These are phyloP conservation scores for Acromyrmex charruanus DNA, from an alignment of 1,140 invertebrate genomes.

Conservation along the genomic window DNA sequence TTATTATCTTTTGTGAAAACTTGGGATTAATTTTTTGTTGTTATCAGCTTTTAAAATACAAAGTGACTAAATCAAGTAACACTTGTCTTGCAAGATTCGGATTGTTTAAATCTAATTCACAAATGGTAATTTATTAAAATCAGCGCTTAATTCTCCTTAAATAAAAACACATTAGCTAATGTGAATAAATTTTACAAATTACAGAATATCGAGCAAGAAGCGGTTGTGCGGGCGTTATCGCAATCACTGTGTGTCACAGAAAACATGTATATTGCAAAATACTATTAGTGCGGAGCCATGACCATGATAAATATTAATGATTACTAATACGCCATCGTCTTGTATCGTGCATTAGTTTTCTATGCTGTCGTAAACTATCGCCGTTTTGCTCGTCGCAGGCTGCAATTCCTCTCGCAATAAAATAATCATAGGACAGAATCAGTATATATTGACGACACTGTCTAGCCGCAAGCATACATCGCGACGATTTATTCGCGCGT, in stretches of 20 bases:
- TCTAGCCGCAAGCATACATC: conserved; percentile 20
- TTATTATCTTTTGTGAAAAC: neutral
- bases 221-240: neutral
- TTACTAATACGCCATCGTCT: conserved; percentile 51
- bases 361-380: neutral
- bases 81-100: neutral
- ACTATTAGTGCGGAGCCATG: conserved; percentile 43
- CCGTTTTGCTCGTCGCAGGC: conserved; percentile 13
- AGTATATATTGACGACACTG: conserved; percentile 31
- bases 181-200: conserved; percentile 38
- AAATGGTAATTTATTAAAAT: conserved; percentile 19
- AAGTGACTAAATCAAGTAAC: neutral
- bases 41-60: neutral
- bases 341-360: conserved; percentile 49
- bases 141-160: neutral
- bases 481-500: conserved; percentile 42
- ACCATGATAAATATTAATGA: conserved; percentile 61
- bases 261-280: conserved; percentile 46
- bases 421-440: conserved; percentile 49
- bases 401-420: conserved; percentile 40
- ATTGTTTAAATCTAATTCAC: neutral
- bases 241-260: conserved; percentile 1
- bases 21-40: neutral
- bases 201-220: conserved; percentile 3
- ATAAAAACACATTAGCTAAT: neutral